Base-by-base conservation (phyloP, 2,888 invertebrate genomes). In the Hydroisotoma schaefferi region DNA sequence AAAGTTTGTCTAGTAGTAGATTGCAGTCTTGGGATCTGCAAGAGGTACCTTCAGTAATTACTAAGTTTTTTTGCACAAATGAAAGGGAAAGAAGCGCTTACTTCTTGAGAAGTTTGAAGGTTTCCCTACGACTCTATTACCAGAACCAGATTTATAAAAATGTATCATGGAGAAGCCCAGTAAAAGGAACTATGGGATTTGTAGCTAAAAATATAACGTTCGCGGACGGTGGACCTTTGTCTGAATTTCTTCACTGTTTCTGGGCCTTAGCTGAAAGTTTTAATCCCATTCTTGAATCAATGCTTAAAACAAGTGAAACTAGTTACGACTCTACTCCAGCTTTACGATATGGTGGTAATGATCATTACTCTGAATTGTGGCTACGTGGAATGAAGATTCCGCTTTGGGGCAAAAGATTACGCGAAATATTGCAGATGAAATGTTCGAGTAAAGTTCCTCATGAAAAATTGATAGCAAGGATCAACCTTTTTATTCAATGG, bases 1-100 rank as follows among this genome's bases (percentile, higher is more conserved):
- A 0, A 75, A 76, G 25, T 70, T 75, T 15, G 72, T 72, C 25
- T 76, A 79, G 6, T 81, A 81, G 58, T 57, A 67, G 40, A 52
- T 4, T 20, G n/a, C 52, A 52, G 33, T 29, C 28, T 52, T 57
- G 61, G 60, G 66, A 71, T 55, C 40, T 67, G 29, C 68, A 69
- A 49, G 63, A 65, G 65, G 43, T 46, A 23, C 61, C 65, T n/a
- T 61, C 63, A 57, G 59, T 69, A 55, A 59, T 67, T 54, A 40
- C 54, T 10, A 65, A 67, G 63, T 64, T 65, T 57, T 47, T n/a
- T 44, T 59, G 49, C 46, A 38, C 20, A 46, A 55, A 28, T 57
- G 25, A 20, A 12, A 47, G 38, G 2, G 58, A 59, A 26, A 57
- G 59, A 40, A 29, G 28, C 12, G 47, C 44, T 49, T 37, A 52